Conservation (phyloP, 1,140 invertebrate species). For the Lutraria rhynchaena region DNA sequence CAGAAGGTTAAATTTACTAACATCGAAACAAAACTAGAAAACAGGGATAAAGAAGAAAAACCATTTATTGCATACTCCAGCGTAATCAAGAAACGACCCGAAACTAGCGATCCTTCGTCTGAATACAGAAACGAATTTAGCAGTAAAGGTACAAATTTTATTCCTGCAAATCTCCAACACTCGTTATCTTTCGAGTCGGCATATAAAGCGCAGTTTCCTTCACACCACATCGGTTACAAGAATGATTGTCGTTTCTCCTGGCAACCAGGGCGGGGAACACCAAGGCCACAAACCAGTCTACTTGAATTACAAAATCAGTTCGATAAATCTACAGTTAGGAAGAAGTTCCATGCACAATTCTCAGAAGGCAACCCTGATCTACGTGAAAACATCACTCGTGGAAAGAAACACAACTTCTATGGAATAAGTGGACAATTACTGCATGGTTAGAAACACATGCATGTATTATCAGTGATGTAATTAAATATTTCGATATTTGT, state of each 20-base stretch:
- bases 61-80: constrained; percentile 17
- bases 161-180: constrained; percentile 68
- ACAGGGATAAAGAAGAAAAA: constrained; percentile 1
- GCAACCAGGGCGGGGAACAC: constrained; percentile 72
- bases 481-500: no score
- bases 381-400: constrained; percentile 73
- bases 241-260: constrained; percentile 76
- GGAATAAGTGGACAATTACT: constrained; percentile 76
- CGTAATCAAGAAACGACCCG: constrained; percentile 28
- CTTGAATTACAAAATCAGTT: constrained; percentile 77
- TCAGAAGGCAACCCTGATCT: constrained; percentile 77
- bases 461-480: no score
- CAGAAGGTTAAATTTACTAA: constrained; percentile 26
- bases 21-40: constrained; percentile 29
- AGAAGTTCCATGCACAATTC: constrained; percentile 73
- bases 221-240: constrained; percentile 72
- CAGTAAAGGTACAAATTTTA: constrained; percentile 71
- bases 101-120: constrained; percentile 36
- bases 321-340: constrained; percentile 69
- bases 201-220: constrained; percentile 73
- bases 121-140: constrained; percentile 75
- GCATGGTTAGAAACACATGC: constrained; percentile 71
- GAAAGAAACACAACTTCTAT: constrained; percentile 78
- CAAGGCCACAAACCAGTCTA: constrained; percentile 76
- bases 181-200: constrained; percentile 65